Evolutionary conservation across 2,888 invertebrate genomes (phyloP).

Genomic region (Vannuccia rotundouncinata): DNA sequence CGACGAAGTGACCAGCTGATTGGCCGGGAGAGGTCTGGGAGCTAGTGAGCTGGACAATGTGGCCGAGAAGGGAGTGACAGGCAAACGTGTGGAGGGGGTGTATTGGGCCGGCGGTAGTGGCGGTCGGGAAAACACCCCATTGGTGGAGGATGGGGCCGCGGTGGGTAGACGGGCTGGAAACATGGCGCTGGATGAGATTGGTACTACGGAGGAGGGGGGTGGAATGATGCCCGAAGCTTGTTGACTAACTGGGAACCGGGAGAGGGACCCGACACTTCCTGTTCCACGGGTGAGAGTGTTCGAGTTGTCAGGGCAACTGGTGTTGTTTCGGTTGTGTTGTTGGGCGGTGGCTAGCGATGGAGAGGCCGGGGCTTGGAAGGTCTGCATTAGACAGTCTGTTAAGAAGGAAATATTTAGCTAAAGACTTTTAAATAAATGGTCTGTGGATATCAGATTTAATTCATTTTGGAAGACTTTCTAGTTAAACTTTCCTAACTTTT

Average conservation of each 20-base stretch:
- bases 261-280: neutral
- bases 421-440: neutral
- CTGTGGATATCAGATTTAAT: no score
- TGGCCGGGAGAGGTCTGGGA: neutral
- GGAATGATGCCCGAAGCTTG: neutral
- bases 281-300: neutral
- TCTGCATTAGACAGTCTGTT: slow-evolving; percentile 6
- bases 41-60: neutral
- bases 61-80: neutral
- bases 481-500: no score
- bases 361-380: neutral
- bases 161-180: neutral
- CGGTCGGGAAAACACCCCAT: no score
- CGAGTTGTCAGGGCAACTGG: neutral
- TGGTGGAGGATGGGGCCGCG: neutral
- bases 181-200: neutral
- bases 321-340: neutral
- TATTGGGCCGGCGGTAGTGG: neutral
- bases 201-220: neutral
- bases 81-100: neutral
- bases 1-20: neutral
- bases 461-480: no score
- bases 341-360: neutral
- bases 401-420: neutral
- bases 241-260: neutral